A percentile compares a stretch with the other conserved stretches of the same genome.
Conservation (phyloP, 2,113 vertebrate genomes). For the Tyrannus savana region DNA sequence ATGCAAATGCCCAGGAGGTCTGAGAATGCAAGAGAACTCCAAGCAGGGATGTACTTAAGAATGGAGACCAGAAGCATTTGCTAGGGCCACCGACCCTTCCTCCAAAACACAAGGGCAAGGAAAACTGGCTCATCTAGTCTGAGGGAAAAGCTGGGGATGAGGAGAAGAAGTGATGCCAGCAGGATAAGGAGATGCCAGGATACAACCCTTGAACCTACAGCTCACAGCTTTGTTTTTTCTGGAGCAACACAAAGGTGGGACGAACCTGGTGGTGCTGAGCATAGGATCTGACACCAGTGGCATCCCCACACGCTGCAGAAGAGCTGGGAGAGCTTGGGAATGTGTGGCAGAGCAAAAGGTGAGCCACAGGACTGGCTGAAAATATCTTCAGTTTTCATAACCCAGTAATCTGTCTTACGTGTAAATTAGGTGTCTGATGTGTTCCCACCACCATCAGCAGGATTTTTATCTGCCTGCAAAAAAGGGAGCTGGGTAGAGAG, state of each 20-base stretch:
- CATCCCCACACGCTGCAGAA: background rate
- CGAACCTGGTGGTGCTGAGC: fast-evolving
- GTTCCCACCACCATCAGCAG: constrained; percentile 54
- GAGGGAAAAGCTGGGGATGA: background rate
- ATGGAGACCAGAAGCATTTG: background rate
- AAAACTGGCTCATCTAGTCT: background rate
- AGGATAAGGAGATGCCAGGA: background rate
- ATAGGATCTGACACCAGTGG: background rate
- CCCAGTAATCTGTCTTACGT: background rate
- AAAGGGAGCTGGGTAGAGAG: background rate
- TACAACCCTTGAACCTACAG: background rate
- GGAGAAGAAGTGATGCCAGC: background rate
- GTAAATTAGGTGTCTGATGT: constrained; percentile 14
- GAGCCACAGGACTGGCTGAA: background rate
- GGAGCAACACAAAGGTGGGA: background rate
- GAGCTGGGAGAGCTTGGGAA: background rate
- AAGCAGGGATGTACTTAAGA: background rate
- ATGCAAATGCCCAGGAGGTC: background rate
- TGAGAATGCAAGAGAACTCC: background rate
- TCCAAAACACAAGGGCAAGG: background rate
- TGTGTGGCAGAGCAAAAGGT: background rate
- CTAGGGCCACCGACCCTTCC: background rate
- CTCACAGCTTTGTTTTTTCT: background rate
- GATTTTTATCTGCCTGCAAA: constrained; percentile 57
- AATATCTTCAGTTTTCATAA: constrained; percentile 12